Base-by-base conservation (phyloP, 2,113 vertebrate genomes). In the Nothobranchius kuhntae region DNA sequence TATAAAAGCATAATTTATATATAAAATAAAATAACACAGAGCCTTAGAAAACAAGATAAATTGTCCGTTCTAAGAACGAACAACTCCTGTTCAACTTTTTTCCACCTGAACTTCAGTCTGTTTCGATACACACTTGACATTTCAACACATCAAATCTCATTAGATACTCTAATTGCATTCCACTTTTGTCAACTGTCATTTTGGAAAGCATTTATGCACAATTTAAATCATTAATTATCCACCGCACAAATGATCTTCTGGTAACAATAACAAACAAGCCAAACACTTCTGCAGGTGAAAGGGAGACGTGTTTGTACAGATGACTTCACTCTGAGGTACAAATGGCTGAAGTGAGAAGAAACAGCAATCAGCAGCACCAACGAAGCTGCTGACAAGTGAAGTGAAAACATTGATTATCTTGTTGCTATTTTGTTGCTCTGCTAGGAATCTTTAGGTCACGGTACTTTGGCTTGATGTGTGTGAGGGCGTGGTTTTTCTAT, bases 91-190 rank as follows among this genome's bases (percentile, higher is more conserved):
- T 47, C 30, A 51, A 55, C 42, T 42, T 44, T 46, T 46, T n/a
- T 30, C 30, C 30, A 71, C 9, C 5, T 65, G 9, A 65, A 58
- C 65, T 40, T 55, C 24, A 30, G 13, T 26, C 12, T 47, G 9
- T n/a, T 54, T 60, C 21, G 56, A 55, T 35, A 58, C 7, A 67
- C 46, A 71, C 59, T 67, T 70, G 56, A 76, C 65, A 67, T 61
- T 68, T 54, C 47, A 64, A 79, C 47, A 30, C 15, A 58, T 59
- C 42, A 59, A 44, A 9, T 45, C 65, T 71, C 65, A 76, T 68
- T 76, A 59, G n/a, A 13, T 46, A n/a, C 17, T 53, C 52, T 65
- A 71, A 77, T 61, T 80, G 46, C 53, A n/a, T 60, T 62, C 45
- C 12, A 61, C 55, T 45, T 73, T 38, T 69, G 13, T 30, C 13